Base-by-base conservation (phyloP, 2,888 invertebrate genomes). In the Sesia bembeciformis region DNA sequence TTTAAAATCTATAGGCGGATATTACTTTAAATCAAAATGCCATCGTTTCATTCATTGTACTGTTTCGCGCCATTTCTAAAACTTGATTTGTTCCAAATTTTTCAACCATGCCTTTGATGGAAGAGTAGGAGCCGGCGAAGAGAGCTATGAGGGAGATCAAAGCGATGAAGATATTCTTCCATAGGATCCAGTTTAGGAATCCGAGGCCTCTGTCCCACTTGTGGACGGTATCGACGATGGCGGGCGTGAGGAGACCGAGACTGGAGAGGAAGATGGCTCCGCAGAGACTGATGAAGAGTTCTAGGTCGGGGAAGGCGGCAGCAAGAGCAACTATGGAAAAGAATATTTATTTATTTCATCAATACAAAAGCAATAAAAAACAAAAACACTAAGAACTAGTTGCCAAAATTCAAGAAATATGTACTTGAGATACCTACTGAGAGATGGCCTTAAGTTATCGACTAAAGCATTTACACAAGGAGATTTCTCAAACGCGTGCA, bases 271-370 rank as follows among this genome's bases (percentile, higher is more conserved):
- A 93, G 54, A 93, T 91, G 3, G 97, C 94, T 0, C 98, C 98
- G 4, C 97, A 95, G 43, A 98, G 87, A 53, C 95, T 94, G 70
- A 98, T 97, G 73, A 97, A 95, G 0, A 96, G 92, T 55, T 95
- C 96, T 63, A 98, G 79, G 67, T 96, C 92, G 0, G 97, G 96
- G 52, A 97, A 95, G 3, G 93, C 91, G 0, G 94, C 93, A 0
- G 96, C 96, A 50, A 97, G 75, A 3, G 91, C 91, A 68, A 96
- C 95, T 91, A 91, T 70, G 65, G 89, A 52, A 52, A 58, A 55
- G 57, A 53, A 58, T 41, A 54, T 57, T 39, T 50, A 50, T 23
- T 23, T 23, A 23, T 23, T 23, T 23, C 23, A 23, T 1, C 42
- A 42, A 6, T 42, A 42, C 42, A 42, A 7, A 8, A 50, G 39